Conservation (phyloP, 2,113 vertebrate genomes). For the Sphaerodactylus townsendi region DNA sequence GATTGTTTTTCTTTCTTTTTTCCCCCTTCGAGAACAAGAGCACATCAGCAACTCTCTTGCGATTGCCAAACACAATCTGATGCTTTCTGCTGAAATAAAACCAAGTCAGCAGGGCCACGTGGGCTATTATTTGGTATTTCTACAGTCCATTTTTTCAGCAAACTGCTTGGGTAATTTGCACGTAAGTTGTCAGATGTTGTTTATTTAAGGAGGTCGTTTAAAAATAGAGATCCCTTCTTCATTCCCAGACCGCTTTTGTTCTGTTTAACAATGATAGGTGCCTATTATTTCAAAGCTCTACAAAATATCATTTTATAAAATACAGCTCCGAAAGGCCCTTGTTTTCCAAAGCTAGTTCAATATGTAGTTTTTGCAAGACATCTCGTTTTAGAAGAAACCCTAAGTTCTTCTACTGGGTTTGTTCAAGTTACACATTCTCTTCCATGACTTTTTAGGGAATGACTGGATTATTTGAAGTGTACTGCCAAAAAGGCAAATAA, state of each 20-base stretch:
- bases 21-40: conserved; percentile 44
- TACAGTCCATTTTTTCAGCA: conserved; percentile 37
- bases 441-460: background rate
- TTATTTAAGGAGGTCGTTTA: background rate
- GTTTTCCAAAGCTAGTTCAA: background rate
- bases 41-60: conserved; percentile 1
- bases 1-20: conserved; percentile 29
- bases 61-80: conserved; percentile 36
- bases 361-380: background rate
- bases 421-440: background rate
- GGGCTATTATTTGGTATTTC: conserved; percentile 48
- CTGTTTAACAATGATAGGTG: background rate
- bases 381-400: background rate
- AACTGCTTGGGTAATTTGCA: conserved; percentile 31
- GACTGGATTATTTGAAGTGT: background rate
- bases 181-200: background rate
- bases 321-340: background rate
- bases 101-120: background rate
- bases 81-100: conserved; percentile 57
- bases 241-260: background rate
- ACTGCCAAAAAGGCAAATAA: background rate
- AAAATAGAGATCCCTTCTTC: background rate
- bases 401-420: background rate
- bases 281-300: background rate
- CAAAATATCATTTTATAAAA: background rate